A percentile compares a stretch with the other conserved stretches of the same genome.
These are phyloP conservation scores for Phengaris alcon DNA, from an alignment of 2,888 invertebrate species.

Conservation along the genomic window DNA sequence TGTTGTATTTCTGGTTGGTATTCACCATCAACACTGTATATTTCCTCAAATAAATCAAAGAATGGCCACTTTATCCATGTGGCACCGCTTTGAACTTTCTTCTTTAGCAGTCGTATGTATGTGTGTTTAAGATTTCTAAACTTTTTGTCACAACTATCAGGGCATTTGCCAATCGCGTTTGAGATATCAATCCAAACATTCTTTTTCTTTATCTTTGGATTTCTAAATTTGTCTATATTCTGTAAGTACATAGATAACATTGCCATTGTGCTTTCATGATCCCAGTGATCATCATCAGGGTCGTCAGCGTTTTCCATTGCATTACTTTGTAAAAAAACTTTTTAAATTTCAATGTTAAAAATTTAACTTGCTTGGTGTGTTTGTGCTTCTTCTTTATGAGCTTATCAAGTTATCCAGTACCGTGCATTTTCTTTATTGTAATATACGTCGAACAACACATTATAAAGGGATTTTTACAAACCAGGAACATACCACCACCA, in stretches of 20 bases:
- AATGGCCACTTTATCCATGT: slow-evolving; percentile 69
- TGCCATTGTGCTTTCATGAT: slow-evolving; percentile 54
- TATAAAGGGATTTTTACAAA: too few relatives aligned
- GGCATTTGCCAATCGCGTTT: slow-evolving; percentile 59
- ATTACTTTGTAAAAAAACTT: slow-evolving; percentile 52
- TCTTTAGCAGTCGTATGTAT: slow-evolving; percentile 64
- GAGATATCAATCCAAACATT: slow-evolving; percentile 68
- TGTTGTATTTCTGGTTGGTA: slow-evolving; percentile 67
- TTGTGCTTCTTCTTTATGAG: neutral
- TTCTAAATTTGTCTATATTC: slow-evolving; percentile 65
- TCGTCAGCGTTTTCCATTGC: slow-evolving; percentile 60
- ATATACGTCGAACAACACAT: too few relatives aligned
- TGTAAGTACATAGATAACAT: slow-evolving; percentile 62
- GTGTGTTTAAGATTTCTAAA: slow-evolving; percentile 71
- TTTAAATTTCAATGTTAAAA: neutral
- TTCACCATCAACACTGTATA: slow-evolving; percentile 63
- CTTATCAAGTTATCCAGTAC: neutral
- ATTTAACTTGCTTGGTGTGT: too few relatives aligned
- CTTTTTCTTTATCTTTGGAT: slow-evolving; percentile 70
- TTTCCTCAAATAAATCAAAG: slow-evolving; percentile 67
- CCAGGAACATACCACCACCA: too few relatives aligned
- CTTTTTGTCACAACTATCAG: slow-evolving; percentile 70
- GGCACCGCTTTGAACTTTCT: slow-evolving; percentile 55
- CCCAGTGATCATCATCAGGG: slow-evolving; percentile 69
- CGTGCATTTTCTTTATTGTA: neutral